These are phyloP conservation scores for Eupeodes luniger DNA, from an alignment of 2,888 invertebrate species.

Conservation along the genomic window DNA sequence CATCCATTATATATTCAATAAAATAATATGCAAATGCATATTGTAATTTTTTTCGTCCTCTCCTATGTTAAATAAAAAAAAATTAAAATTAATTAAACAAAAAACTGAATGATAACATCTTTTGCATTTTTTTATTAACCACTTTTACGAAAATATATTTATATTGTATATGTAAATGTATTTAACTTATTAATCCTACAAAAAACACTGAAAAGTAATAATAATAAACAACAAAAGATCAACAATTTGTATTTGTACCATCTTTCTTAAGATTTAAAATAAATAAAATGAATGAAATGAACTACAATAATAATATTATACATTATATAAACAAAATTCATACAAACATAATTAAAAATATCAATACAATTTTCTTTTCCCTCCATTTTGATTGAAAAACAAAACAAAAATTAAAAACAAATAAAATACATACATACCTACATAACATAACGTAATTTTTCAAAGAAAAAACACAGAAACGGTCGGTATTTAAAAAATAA, in stretches of 20 bases:
- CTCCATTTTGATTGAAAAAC: conserved; percentile 60
- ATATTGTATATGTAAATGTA: conserved; percentile 69
- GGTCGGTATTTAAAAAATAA: not conserved
- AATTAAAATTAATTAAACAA: conserved; percentile 46
- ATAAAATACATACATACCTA: conserved; percentile 21
- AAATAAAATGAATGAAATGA: conserved; percentile 66
- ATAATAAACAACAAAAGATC: conserved; percentile 45
- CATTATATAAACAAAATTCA: conserved; percentile 61
- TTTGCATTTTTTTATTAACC: conserved; percentile 75
- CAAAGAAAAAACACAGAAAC: not conserved
- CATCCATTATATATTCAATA: conserved; percentile 60
- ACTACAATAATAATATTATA: conserved; percentile 66
- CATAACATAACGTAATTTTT: conserved; percentile 18
- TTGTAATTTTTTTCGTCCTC: conserved; percentile 76
- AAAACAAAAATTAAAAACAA: conserved; percentile 47
- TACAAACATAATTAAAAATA: conserved; percentile 73
- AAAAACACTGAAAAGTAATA: conserved; percentile 66
- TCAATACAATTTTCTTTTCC: conserved; percentile 71
- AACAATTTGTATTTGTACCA: conserved; percentile 69
- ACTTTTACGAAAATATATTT: conserved; percentile 70
- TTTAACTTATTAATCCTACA: conserved; percentile 62
- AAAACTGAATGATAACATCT: conserved; percentile 54
- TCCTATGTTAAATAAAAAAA: conserved; percentile 78
- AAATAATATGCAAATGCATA: conserved; percentile 60
- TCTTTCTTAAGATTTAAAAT: conserved; percentile 57